Base-by-base conservation (phyloP, 1,140 invertebrate genomes). In the Brachystomella parvula region DNA sequence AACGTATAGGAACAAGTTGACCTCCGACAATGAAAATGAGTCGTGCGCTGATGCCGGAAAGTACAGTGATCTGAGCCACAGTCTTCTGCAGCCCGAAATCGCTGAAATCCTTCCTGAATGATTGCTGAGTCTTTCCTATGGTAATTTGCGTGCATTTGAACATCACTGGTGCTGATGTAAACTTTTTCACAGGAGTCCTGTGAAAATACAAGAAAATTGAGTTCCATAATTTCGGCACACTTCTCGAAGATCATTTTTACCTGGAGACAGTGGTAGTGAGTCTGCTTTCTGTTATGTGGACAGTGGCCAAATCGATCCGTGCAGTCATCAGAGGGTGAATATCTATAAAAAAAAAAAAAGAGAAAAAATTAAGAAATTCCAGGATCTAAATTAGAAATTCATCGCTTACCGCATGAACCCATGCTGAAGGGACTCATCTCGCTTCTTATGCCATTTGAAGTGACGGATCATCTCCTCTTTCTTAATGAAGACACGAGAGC, bases 81-180 rank as follows among this genome's bases (percentile, higher is more conserved):
- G 77, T 90, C 91, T 78, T 96, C 94, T 0, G 91, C 72, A 0
- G 92, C 93, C 21, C 93, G 80, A 80, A 90, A 93, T 73, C 92
- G 80, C 77, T 93, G 90, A 80, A 94, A 96, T 12, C 94, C 95
- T 79, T 98, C 94, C 75, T 96, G 92, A 60, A 96, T 93, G 72
- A 98, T 98, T 15, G 94, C 94, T 0, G 92, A 94, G 78, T 97
- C 94, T 79, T 98, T 98, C 56, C 94, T 85, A 77, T 98, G 96
- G 77, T 96, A 98, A 80, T 97, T 98, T 1, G 94, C 94, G 78
- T 98, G 96, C 95, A 98, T 98, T 80, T 98, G 95, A 0, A 98
- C 96, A 79, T 98, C 96, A 32, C 93, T 96, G 2, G 96, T 98
- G 74, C 93, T 96, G 77, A 98, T 96, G 79, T 98, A 98, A 0